phyloP scores from a whole-genome alignment of 1,140 invertebrate species.

The Melipona quadrifasciata region DNA sequence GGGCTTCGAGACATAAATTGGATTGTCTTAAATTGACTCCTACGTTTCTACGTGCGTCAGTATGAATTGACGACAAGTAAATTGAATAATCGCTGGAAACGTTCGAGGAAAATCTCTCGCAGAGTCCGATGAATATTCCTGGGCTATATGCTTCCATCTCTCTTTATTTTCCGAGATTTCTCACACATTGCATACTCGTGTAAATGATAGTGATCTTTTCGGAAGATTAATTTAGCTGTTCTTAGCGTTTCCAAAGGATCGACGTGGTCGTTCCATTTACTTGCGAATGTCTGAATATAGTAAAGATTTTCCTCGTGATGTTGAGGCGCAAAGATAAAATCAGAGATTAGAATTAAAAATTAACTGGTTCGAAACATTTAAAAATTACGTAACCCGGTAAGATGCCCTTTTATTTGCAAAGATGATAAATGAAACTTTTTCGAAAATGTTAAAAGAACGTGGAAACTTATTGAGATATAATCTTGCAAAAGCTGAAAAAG shows the following conservation, averaged over 20 bases:
- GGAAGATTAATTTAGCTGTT: no score
- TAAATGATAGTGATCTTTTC: not conserved
- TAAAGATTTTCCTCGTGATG: not conserved
- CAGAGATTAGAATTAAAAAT: not conserved
- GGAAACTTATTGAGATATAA: not conserved
- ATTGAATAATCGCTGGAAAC: constrained; percentile 75
- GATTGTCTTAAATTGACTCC: constrained; percentile 75
- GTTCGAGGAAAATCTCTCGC: constrained; percentile 48
- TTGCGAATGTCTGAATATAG: not conserved
- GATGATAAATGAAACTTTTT: not conserved
- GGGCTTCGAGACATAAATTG: constrained; percentile 52
- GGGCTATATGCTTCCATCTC: not conserved
- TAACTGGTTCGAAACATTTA: not conserved
- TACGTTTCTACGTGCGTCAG: constrained; percentile 67
- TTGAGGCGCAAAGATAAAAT: not conserved
- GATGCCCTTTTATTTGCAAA: not conserved
- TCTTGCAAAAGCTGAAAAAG: not conserved
- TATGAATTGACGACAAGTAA: constrained; percentile 73
- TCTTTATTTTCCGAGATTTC: not conserved
- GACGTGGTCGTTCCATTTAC: not conserved
- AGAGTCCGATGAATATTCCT: not conserved
- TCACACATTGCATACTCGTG: no score
- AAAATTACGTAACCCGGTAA: not conserved
- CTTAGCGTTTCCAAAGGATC: not conserved
- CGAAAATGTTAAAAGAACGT: not conserved